Evolutionary conservation across 30 jellyfish, hydroid and myxozoan genomes (phyloP).

Genomic region (Chironex yamaguchii): DNA sequence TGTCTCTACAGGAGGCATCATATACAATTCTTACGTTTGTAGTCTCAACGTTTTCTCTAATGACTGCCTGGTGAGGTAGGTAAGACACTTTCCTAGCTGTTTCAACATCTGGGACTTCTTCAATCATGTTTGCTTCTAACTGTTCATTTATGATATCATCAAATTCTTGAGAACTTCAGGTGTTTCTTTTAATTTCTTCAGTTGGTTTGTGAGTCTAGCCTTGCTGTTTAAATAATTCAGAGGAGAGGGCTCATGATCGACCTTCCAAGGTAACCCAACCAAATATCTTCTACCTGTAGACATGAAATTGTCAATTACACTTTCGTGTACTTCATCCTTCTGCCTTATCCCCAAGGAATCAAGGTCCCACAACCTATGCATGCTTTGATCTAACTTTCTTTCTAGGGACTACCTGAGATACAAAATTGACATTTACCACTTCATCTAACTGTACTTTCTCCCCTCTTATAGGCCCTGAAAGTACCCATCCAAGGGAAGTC

Average conservation of each 20-base stretch:
- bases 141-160: conserved; percentile 7
- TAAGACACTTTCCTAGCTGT: conserved; percentile 8
- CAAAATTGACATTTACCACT: conserved; percentile 7
- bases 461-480: conserved; percentile 28
- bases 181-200: background rate
- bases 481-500: conserved; percentile 50
- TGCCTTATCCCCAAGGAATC: conserved; percentile 50
- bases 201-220: conserved; percentile 25
- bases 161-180: conserved; percentile 30
- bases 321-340: conserved; percentile 50
- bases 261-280: conserved; percentile 51
- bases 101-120: conserved; percentile 11
- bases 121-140: conserved; percentile 12
- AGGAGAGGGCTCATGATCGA: background rate
- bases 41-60: conserved; percentile 9
- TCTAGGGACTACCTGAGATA: background rate
- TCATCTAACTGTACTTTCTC: conserved; percentile 31
- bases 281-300: conserved; percentile 39
- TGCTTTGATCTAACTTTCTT: background rate
- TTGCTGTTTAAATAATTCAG: conserved; percentile 17
- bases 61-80: conserved; percentile 59
- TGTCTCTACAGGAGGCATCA: conserved; percentile 23
- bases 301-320: conserved; percentile 19
- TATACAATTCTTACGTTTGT: conserved; percentile 35
- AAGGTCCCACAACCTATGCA: conserved; percentile 44